A percentile compares a stretch with the other conserved stretches of the same genome.
Evolutionary conservation across 2,888 invertebrate species (phyloP).

Genomic region (Monoplex corrugatus): DNA sequence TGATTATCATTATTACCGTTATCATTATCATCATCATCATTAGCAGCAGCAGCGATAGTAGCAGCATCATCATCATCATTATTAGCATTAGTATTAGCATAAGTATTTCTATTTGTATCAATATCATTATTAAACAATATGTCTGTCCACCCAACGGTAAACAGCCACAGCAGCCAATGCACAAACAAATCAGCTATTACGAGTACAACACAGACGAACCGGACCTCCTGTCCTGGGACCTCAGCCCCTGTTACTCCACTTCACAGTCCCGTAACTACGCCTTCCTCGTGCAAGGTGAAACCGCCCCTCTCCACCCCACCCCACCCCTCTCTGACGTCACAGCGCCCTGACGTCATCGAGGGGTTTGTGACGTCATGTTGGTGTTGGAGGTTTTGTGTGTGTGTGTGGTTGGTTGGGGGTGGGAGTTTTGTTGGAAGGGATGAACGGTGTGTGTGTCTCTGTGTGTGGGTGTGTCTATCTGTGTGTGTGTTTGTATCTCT

Average conservation of each 20-base stretch:
- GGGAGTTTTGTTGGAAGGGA: no score
- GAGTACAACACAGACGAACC: constrained; percentile 41
- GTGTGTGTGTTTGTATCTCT: not conserved
- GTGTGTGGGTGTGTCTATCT: not conserved
- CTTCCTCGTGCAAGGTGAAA: constrained; percentile 36
- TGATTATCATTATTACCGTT: no score
- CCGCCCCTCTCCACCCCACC: not conserved
- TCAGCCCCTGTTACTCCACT: constrained; percentile 31
- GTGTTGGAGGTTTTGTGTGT: not conserved
- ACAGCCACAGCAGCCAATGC: not conserved
- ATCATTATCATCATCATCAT: no score
- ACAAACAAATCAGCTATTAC: constrained; percentile 35
- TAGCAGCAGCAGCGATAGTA: no score
- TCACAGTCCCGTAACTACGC: constrained; percentile 33
- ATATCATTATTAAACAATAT: no score
- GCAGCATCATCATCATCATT: no score
- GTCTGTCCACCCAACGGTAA: no score
- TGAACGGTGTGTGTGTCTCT: not conserved
- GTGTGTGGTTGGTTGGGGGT: not conserved
- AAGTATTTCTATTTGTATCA: no score
- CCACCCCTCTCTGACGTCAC: not conserved
- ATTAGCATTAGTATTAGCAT: no score
- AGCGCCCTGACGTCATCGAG: not conserved
- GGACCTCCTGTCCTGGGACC: constrained; percentile 26
- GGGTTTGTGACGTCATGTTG: not conserved